phyloP scores from a whole-genome alignment of 1,140 invertebrate genomes.

The Lineus longissimus region DNA sequence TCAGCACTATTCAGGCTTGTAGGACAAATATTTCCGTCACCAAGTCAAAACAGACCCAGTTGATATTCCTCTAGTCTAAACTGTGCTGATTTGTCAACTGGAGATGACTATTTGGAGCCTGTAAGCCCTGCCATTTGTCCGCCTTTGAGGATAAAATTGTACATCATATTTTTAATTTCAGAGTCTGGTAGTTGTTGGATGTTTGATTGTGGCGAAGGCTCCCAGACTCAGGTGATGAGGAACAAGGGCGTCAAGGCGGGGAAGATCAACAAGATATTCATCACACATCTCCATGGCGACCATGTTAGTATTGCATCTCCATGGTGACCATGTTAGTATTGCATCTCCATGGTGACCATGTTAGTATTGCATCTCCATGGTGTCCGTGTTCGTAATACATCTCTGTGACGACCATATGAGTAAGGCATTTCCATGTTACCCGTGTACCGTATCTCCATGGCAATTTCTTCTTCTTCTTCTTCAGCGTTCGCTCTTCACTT shows the following conservation, averaged over 20 bases:
- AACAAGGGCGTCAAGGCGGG: slow-evolving; percentile 42
- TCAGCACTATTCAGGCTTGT: too few relatives aligned
- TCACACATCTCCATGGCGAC: slow-evolving; percentile 59
- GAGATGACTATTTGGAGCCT: too few relatives aligned
- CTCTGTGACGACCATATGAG: too few relatives aligned
- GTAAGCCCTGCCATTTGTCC: too few relatives aligned
- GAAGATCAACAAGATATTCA: slow-evolving; percentile 57
- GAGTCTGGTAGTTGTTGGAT: slow-evolving; percentile 44
- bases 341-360: slow-evolving; percentile 52
- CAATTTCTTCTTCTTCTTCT: too few relatives aligned
- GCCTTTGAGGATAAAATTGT: neutral
- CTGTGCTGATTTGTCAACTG: too few relatives aligned
- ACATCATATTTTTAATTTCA: neutral
- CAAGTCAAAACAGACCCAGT: too few relatives aligned
- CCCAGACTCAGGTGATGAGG: slow-evolving; percentile 56
- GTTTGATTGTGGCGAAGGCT: slow-evolving; percentile 59
- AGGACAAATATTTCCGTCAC: too few relatives aligned
- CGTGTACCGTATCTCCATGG: too few relatives aligned
- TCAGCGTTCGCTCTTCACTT: too few relatives aligned
- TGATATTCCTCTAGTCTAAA: too few relatives aligned
- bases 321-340: slow-evolving; percentile 54
- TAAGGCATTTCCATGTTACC: too few relatives aligned
- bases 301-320: slow-evolving; percentile 39
- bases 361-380: slow-evolving; percentile 36
- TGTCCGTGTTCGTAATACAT: slow-evolving; percentile 49